Conservation (phyloP, 2,888 invertebrate genomes). For the Hyalella azteca region DNA sequence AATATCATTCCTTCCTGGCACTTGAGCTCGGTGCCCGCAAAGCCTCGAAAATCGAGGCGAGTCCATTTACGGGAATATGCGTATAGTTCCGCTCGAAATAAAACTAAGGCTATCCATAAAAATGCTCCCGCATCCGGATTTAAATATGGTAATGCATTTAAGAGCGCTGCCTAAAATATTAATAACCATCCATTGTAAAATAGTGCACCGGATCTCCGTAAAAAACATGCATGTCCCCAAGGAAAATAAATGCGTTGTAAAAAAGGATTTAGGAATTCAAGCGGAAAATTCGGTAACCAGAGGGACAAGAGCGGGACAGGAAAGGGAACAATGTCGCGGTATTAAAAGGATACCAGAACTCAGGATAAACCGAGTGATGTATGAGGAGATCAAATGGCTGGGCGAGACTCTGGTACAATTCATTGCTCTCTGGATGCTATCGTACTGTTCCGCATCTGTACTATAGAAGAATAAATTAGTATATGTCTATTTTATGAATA, state of each 20-base stretch:
- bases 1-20: background rate
- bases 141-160: conserved; percentile 33
- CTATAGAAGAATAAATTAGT: background rate
- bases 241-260: background rate
- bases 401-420: background rate
- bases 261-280: conserved; percentile 7
- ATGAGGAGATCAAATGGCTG: too few species aligned
- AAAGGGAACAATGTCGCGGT: background rate
- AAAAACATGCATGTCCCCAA: background rate
- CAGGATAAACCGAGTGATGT: too few species aligned
- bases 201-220: background rate
- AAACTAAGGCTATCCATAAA: conserved; percentile 9
- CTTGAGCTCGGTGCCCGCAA: background rate
- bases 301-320: background rate
- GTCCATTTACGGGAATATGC: background rate
- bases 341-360: background rate
- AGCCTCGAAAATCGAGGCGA: background rate
- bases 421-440: background rate
- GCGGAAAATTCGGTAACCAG: background rate
- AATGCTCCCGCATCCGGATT: conserved; percentile 26
- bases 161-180: conserved; percentile 17
- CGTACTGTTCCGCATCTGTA: background rate
- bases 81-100: background rate
- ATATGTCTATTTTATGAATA: too few species aligned
- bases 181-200: conserved; percentile 12